Conservation (phyloP, 2,797 vertebrate genomes). For the Aselliscus stoliczkanus region DNA sequence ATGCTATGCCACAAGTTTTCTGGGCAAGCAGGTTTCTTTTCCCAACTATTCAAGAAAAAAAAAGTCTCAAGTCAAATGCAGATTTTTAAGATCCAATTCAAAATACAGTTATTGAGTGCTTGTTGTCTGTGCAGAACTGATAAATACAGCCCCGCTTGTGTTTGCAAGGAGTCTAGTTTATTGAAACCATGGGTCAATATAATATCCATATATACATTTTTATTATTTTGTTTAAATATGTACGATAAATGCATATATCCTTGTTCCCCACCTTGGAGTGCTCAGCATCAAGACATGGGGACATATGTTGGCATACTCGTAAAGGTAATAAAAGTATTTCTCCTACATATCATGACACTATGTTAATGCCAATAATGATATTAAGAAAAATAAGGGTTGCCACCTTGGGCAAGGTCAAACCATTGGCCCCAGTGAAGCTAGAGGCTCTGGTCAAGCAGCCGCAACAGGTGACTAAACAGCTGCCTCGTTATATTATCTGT, state of each 20-base stretch:
- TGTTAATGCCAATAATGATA: neutral
- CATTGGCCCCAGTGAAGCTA: neutral
- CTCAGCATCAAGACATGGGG: neutral
- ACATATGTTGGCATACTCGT: neutral
- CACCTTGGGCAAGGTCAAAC: conserved; percentile 24
- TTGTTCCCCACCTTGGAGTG: neutral
- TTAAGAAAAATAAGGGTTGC: neutral
- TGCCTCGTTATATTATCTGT: neutral
- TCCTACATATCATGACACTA: neutral
- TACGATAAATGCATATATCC: neutral
- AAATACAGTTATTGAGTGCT: neutral
- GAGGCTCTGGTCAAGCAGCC: neutral
- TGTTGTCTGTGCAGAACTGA: neutral
- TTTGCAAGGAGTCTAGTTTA: neutral
- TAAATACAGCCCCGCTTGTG: neutral
- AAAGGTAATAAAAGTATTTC: neutral
- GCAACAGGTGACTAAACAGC: conserved; percentile 14
- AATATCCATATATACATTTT: neutral
- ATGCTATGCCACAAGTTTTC: neutral
- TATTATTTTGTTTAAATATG: neutral
- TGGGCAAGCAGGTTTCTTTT: neutral
- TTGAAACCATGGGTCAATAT: neutral
- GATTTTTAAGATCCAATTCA: conserved; percentile 8
- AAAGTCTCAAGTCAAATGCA: neutral
- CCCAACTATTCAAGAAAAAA: neutral